phyloP scores from a whole-genome alignment of 2,113 vertebrate genomes.

The Cinclus cinclus region DNA sequence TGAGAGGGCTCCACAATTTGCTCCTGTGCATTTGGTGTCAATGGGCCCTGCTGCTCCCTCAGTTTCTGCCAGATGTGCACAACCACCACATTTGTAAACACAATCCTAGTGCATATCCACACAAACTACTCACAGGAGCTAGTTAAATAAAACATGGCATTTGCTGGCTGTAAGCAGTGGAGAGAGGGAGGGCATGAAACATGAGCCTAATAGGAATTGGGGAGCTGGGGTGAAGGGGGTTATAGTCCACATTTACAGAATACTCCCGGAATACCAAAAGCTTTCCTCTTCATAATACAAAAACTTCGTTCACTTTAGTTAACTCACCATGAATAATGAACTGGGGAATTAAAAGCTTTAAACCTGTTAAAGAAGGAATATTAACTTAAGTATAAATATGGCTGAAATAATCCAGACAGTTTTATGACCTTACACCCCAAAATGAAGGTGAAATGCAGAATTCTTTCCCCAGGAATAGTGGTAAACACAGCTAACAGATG shows the following conservation, averaged over 20 bases:
- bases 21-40: too few relatives aligned
- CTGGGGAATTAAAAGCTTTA: constrained; percentile 81
- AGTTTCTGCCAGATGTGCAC: background rate
- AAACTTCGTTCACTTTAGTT: constrained; percentile 70
- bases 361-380: constrained; percentile 85
- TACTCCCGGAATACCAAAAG: constrained; percentile 51
- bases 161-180: background rate
- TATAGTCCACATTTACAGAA: constrained; percentile 44
- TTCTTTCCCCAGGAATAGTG: constrained; percentile 80
- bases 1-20: background rate
- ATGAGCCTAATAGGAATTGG: background rate
- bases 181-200: background rate
- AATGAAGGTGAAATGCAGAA: constrained; percentile 81
- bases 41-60: background rate
- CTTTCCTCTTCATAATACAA: constrained; percentile 68
- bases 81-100: background rate
- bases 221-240: constrained; percentile 32
- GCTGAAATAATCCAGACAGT: constrained; percentile 85
- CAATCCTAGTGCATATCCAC: background rate
- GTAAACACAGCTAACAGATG: constrained; percentile 84
- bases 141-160: constrained; percentile 2
- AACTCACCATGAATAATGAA: constrained; percentile 71
- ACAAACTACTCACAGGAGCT: background rate
- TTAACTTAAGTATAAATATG: constrained; percentile 84
- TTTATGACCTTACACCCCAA: constrained; percentile 83